phyloP scores from a whole-genome alignment of 2,113 vertebrate species.

The Oenanthe melanoleuca region DNA sequence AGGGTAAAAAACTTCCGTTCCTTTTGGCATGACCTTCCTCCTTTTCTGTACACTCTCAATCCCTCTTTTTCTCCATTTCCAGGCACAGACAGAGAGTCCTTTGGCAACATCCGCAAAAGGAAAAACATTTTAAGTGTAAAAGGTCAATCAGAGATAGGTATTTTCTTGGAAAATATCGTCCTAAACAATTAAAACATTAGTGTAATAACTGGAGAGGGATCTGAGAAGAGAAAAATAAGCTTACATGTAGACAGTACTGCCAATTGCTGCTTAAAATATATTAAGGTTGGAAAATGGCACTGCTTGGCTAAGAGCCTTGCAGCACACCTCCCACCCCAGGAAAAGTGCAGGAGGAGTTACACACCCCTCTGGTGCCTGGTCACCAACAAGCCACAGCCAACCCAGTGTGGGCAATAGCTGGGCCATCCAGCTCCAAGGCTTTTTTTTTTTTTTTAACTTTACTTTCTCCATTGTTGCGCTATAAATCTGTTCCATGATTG shows the following conservation, averaged over 20 bases:
- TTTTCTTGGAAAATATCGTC: not conserved
- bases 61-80: not conserved
- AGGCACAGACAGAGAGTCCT: not conserved
- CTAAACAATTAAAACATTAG: not conserved
- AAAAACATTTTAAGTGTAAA: not conserved
- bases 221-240: not conserved
- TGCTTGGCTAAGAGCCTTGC: not conserved
- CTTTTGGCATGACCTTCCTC: not conserved
- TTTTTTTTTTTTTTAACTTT: not conserved
- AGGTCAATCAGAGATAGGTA: not conserved
- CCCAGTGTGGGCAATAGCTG: not conserved
- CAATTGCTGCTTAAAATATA: not conserved
- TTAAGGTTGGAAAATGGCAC: not conserved
- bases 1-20: not conserved
- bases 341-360: not conserved
- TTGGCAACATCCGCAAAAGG: not conserved
- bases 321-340: not conserved
- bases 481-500: not conserved
- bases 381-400: not conserved
- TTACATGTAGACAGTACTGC: not conserved
- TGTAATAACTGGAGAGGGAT: not conserved
- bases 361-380: not conserved
- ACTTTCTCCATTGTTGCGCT: not conserved
- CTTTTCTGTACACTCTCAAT: not conserved
- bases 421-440: not conserved